phyloP scores from a whole-genome alignment of 2,113 vertebrate genomes.

The Siniperca chuatsi region DNA sequence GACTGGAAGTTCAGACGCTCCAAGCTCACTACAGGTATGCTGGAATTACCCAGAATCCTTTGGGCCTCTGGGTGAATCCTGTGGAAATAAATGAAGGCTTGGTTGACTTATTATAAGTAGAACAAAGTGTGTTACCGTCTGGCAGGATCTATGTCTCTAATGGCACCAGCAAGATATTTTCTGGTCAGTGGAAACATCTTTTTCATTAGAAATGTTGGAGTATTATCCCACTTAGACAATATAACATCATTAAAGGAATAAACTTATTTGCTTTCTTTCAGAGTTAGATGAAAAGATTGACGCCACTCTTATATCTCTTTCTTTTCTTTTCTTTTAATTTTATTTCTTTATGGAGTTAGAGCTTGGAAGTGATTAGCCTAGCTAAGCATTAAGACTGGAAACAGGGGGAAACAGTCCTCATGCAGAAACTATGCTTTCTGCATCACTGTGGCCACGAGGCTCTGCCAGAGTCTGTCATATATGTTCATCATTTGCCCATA shows the following conservation, averaged over 20 bases:
- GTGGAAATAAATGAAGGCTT: neutral
- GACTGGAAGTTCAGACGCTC: constrained; percentile 84
- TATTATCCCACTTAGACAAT: neutral
- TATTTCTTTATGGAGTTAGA: neutral
- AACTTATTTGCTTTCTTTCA: too few species aligned
- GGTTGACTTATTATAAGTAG: neutral
- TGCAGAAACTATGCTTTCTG: too few species aligned
- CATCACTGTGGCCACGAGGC: too few species aligned
- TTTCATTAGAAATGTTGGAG: neutral
- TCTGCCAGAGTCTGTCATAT: too few species aligned
- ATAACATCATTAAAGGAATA: neutral
- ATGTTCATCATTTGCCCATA: too few species aligned
- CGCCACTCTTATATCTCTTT: too few species aligned
- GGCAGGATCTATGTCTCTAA: neutral
- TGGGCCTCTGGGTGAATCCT: constrained; percentile 69
- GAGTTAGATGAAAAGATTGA: too few species aligned
- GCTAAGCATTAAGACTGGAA: too few species aligned
- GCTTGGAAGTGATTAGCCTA: too few species aligned
- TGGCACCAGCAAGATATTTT: neutral
- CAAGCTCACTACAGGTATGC: constrained; percentile 86
- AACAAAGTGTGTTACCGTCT: neutral
- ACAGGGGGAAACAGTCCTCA: too few species aligned
- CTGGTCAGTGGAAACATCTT: neutral
- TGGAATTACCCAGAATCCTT: constrained; percentile 74
- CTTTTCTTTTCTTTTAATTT: too few species aligned